These are phyloP conservation scores for Lasioglossum figueresi DNA, from an alignment of 2,888 invertebrate species.

Conservation along the genomic window DNA sequence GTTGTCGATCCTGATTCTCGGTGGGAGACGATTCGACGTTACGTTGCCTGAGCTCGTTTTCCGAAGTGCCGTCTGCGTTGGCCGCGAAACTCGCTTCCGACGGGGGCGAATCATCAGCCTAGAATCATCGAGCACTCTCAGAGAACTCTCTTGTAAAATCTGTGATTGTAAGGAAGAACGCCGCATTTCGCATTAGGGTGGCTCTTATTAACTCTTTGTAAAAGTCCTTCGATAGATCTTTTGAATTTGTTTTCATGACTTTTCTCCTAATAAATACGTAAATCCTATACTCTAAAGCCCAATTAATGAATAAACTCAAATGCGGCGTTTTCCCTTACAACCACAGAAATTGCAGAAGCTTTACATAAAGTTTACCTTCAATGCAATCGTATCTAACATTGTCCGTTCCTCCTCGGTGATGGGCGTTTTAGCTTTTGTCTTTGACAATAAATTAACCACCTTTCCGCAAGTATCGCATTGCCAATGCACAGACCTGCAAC, in stretches of 20 bases:
- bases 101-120: slow-evolving; percentile 77
- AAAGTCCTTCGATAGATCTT: no score
- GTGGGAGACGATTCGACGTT: slow-evolving; percentile 63
- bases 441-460: slow-evolving; percentile 85
- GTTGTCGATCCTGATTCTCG: slow-evolving; percentile 73
- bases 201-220: no score
- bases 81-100: slow-evolving; percentile 67
- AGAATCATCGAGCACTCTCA: slow-evolving; percentile 33
- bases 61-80: slow-evolving; percentile 58
- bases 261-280: no score
- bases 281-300: no score
- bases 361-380: slow-evolving; percentile 82
- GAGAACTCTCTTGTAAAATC: no score
- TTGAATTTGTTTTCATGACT: no score
- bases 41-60: slow-evolving; percentile 76
- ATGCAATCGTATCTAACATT: slow-evolving; percentile 85
- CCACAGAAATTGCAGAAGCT: not conserved
- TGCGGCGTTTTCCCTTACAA: no score
- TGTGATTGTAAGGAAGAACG: no score
- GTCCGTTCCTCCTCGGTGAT: slow-evolving; percentile 85
- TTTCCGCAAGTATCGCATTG: slow-evolving; percentile 88
- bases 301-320: no score
- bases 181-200: no score
- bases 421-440: slow-evolving; percentile 81
- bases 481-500: slow-evolving; percentile 86